Percentiles rank a stretch among this genome's conserved stretches.
phyloP scores from a whole-genome alignment of 2,797 vertebrate genomes.

The Betta splendens region DNA sequence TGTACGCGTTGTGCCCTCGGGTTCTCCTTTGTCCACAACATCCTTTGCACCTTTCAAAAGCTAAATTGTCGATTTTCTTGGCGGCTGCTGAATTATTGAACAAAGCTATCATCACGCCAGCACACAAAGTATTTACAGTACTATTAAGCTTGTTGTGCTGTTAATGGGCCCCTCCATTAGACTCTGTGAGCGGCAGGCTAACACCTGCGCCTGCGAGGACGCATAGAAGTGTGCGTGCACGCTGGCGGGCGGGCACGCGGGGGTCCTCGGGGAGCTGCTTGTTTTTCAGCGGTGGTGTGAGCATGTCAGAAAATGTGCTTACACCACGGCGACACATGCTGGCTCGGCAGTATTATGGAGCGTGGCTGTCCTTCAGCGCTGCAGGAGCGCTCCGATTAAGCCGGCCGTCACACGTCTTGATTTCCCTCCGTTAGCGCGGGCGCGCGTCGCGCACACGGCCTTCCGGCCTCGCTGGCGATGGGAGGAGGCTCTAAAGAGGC shows the following conservation, averaged over 20 bases:
- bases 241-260: conserved; percentile 26
- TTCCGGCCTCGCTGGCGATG: conserved; percentile 26
- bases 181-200: conserved; percentile 58
- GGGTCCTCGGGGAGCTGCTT: conserved; percentile 61
- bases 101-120: conserved; percentile 64
- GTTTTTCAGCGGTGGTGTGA: conserved; percentile 72
- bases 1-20: neutral
- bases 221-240: conserved; percentile 25
- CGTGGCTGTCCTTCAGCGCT: conserved; percentile 74
- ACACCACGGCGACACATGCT: conserved; percentile 75
- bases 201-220: conserved; percentile 74
- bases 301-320: conserved; percentile 78
- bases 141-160: conserved; percentile 66
- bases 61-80: conserved; percentile 59
- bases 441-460: conserved; percentile 34
- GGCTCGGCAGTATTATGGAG: conserved; percentile 76
- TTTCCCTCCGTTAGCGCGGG: conserved; percentile 36
- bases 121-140: conserved; percentile 72
- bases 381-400: conserved; percentile 67
- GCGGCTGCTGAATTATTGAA: conserved; percentile 77
- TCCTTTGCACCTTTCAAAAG: conserved; percentile 45
- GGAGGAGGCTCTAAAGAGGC: conserved; percentile 41
- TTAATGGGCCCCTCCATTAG: conserved; percentile 71
- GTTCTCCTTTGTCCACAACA: conserved; percentile 36
- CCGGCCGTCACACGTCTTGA: conserved; percentile 48